Base-by-base conservation (phyloP, 2,113 vertebrate species). In the Ictalurus punctatus region DNA sequence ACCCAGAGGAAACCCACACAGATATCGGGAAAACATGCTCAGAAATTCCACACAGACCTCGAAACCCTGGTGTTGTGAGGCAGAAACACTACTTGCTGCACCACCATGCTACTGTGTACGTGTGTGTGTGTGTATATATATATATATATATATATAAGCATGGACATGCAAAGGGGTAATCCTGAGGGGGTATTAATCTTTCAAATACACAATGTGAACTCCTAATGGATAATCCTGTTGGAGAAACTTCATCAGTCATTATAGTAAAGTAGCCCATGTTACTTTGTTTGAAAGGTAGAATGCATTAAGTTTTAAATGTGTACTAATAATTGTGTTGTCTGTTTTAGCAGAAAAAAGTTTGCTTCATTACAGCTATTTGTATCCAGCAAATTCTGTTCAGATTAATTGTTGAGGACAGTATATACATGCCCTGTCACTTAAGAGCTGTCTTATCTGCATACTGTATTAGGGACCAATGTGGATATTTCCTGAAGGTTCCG, bases 401-500 rank as follows among this genome's bases (percentile, higher is more conserved):
- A 54, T n/a, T 79, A n/a, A 79, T 54, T 52, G 13, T n/a, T 79
- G 44, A 54, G 25, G 13, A 79, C 25, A 54, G 0, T 17, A n/a
- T 79, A 48, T 78, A 27, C 23, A 52, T 78, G 3, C 23, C 12
- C 4, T 54, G 23, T 40, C 44, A 59, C 21, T 83, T 48, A 80
- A 54, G n/a, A 30, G 73, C 7, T 34, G 0, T 61, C 23, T 52
- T 0, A n/a, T 79, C 25, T 79, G 34, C 76, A 52, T 12, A 52
- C 17, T 81, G 34, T 56, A 30, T 56, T 34, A 91, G 90, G 84
- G 83, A 25, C 19, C 86, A 6, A 12, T 79, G 54, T 87, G 85
- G 87, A 30, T 14, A n/a, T 79, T 89, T 71, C 27, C 79, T 44
- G 89, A 88, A 84, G 89, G 61, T 30, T 90, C 90, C 12, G 90